Base-by-base conservation (phyloP, 2,888 invertebrate genomes). In the Bursaphelenchus okinawaensis region DNA sequence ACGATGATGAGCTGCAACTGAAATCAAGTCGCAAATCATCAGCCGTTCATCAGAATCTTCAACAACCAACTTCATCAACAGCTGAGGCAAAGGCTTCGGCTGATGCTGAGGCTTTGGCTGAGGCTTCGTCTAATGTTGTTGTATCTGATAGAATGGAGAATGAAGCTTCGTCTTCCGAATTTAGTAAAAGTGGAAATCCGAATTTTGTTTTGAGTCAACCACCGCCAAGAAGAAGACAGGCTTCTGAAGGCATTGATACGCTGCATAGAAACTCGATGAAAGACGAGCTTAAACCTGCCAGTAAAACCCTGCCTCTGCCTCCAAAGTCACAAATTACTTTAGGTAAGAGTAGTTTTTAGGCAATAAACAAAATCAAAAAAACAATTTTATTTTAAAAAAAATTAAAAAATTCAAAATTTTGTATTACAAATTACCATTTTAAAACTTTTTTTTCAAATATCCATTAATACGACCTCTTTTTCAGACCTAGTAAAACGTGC, bases 121-220 rank as follows among this genome's bases (percentile, higher is more conserved):
- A n/a, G n/a, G n/a, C n/a, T n/a, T n/a, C n/a, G n/a, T n/a, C n/a
- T n/a, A n/a, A n/a, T n/a, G n/a, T n/a, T n/a, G n/a, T n/a, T n/a
- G n/a, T n/a, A n/a, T n/a, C n/a, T n/a, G n/a, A n/a, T n/a, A n/a
- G n/a, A n/a, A n/a, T n/a, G n/a, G n/a, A n/a, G n/a, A n/a, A n/a
- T n/a, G n/a, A n/a, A n/a, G n/a, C n/a, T n/a, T n/a, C n/a, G n/a
- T n/a, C n/a, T n/a, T n/a, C n/a, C n/a, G n/a, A n/a, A n/a, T 40
- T 40, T 6, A 40, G 40, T 40, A 12, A 40, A 4, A 40, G 40
- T n/a, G n/a, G 12, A n/a, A 12, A 40, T 12, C 16, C 12, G 40
- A 6, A n/a, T n/a, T 59, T 59, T 4, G 50, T 50, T 19, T 20
- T 59, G 3, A 58, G 52, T 26, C 60, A 59, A 7, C 60, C 60